Conservation (phyloP, 1,140 invertebrate species). For the Palaemon carinicauda region DNA sequence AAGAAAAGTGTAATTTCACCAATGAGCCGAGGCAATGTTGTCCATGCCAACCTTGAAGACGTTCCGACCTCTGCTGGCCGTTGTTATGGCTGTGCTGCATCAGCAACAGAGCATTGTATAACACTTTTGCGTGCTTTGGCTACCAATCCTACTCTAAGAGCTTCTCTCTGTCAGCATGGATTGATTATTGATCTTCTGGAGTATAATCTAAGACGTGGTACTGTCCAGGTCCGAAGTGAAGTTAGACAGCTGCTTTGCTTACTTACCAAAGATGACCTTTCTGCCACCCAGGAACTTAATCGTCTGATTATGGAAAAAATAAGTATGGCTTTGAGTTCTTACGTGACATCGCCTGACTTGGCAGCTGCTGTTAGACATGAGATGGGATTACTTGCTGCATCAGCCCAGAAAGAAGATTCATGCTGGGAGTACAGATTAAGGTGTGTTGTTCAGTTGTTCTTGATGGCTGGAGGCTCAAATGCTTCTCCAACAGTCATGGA, state of each 20-base stretch:
- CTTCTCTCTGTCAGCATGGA: constrained; percentile 83
- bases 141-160: constrained; percentile 79
- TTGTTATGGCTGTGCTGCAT: constrained; percentile 86
- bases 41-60: constrained; percentile 67
- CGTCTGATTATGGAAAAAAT: constrained; percentile 83
- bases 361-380: constrained; percentile 84
- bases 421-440: constrained; percentile 92
- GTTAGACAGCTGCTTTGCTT: constrained; percentile 87
- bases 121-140: constrained; percentile 91
- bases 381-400: constrained; percentile 85
- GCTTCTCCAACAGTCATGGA: constrained; percentile 80
- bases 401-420: constrained; percentile 90
- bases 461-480: constrained; percentile 76
- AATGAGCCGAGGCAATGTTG: constrained; percentile 23
- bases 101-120: constrained; percentile 92
- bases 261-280: constrained; percentile 88
- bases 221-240: constrained; percentile 83
- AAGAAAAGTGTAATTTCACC: constrained; percentile 64
- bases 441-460: constrained; percentile 85
- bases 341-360: constrained; percentile 72
- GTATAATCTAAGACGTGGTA: constrained; percentile 81
- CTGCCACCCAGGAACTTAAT: constrained; percentile 86
- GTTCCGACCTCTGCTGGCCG: constrained; percentile 67
- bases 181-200: constrained; percentile 89
- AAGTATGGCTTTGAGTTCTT: constrained; percentile 65